Evolutionary conservation across 2,888 invertebrate species (phyloP), one percentile per base, ranked within the genome.

Genomic region (Tanypteryx hageni): DNA sequence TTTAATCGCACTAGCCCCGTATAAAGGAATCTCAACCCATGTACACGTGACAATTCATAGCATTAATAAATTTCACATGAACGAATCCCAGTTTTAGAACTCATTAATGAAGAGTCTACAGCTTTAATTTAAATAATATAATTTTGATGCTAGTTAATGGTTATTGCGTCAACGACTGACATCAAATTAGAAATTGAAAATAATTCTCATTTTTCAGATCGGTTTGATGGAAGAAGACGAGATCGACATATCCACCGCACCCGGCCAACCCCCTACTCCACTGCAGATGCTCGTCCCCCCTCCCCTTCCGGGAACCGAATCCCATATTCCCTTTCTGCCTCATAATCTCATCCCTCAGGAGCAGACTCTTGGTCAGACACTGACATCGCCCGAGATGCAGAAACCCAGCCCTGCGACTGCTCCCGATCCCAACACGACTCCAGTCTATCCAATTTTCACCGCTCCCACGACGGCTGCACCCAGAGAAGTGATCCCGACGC

Each of bases 311-410:
- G 86, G 82, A 14, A 89, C 61, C 2, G 89, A 89, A n/a, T 18
- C 89, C 64, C 89, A 61, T 9, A n/a, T 89, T 44, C 89, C 89
- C 18, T 89, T 89, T 44, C 61, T 89, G 3, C 89, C 61, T 22
- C 68, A 68, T 4, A 64, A 89, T 27, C n/a, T 86, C 58, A 16
- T 64, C 44, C 64, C 64, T 22, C 89, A 89, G 13, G 89, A 89
- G 7, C 89, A 89, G 44, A 89, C 89, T 8, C 31, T 18, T 0
- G 89, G 93, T 94, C 95, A 14, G 95, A 95, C 93, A 95, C 95
- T 5, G 95, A 95, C 94, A 95, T 95, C 93, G 95, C 95, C 93
- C 94, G 95, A 0, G 95, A 95, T 93, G 95, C 95, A 7, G 95
- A 95, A 93, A 94, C 95, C 92, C 95, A 95, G 93, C 94, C 85